These are phyloP conservation scores for Lasioglossum marginatum DNA, from an alignment of 2,888 invertebrate genomes.

Conservation along the genomic window DNA sequence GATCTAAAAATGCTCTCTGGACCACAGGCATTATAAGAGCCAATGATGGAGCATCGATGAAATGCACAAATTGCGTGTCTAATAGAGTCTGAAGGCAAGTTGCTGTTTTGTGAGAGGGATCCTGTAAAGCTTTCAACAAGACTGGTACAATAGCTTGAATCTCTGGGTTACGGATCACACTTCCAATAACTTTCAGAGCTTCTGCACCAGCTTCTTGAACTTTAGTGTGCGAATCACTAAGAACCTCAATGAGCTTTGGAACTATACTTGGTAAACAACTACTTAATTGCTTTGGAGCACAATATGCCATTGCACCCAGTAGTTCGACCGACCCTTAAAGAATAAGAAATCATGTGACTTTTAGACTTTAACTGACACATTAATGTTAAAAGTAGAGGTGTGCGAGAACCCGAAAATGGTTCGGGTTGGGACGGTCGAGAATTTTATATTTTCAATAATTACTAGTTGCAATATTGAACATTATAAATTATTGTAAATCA, in stretches of 20 bases:
- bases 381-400: neutral
- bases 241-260: constrained; percentile 97
- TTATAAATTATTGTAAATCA: constrained; percentile 25
- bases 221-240: constrained; percentile 98
- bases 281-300: constrained; percentile 99
- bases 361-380: neutral
- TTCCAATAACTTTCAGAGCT: constrained; percentile 97
- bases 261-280: constrained; percentile 99
- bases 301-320: constrained; percentile 99
- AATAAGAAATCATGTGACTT: constrained; percentile 8
- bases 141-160: constrained; percentile 97
- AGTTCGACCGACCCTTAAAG: constrained; percentile 94
- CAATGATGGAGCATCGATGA: constrained; percentile 99
- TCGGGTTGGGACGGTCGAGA: neutral
- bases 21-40: constrained; percentile 99
- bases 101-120: constrained; percentile 98
- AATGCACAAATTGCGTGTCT: constrained; percentile 99
- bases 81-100: constrained; percentile 95
- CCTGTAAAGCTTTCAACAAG: constrained; percentile 95
- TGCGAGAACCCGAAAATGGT: too few species aligned
- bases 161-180: constrained; percentile 99
- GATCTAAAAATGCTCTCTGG: constrained; percentile 98
- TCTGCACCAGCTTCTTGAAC: constrained; percentile 98
- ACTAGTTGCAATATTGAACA: neutral
- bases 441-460: neutral